These are phyloP conservation scores for Ursus arctos DNA, from an alignment of 2,113 vertebrate genomes.

Conservation along the genomic window DNA sequence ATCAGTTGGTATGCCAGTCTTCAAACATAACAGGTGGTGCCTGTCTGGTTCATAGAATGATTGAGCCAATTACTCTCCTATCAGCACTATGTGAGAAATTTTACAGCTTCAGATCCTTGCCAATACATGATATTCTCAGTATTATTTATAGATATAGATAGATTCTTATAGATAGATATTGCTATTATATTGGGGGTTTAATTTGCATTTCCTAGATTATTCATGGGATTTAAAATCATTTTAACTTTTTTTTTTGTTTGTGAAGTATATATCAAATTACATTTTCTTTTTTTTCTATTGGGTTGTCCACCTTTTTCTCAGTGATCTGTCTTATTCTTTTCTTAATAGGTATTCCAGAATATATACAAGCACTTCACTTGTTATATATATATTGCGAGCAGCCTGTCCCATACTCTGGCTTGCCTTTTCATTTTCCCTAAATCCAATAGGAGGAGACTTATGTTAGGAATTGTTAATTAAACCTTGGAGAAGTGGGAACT, in stretches of 20 bases:
- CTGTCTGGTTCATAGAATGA: background rate
- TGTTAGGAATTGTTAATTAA: background rate
- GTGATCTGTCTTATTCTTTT: background rate
- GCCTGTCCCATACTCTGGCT: background rate
- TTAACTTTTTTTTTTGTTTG: background rate
- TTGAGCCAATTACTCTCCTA: background rate
- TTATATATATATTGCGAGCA: background rate
- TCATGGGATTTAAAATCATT: background rate
- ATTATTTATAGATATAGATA: background rate
- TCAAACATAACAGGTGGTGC: background rate
- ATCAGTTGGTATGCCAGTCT: background rate
- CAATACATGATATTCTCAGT: background rate
- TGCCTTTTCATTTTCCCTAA: conserved; percentile 15
- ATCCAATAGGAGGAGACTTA: background rate
- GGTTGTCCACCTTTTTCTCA: background rate
- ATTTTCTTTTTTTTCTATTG: background rate
- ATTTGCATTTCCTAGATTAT: background rate
- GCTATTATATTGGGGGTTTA: background rate
- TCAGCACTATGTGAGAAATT: background rate
- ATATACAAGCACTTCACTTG: background rate
- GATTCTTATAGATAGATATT: background rate
- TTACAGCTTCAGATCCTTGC: background rate
- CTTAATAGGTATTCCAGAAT: background rate
- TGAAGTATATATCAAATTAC: background rate
- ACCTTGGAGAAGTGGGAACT: background rate